Percentiles rank a stretch among this genome's conserved stretches.
phyloP scores from a whole-genome alignment of 2,797 vertebrate genomes.

The Knipowitschia caucasica region DNA sequence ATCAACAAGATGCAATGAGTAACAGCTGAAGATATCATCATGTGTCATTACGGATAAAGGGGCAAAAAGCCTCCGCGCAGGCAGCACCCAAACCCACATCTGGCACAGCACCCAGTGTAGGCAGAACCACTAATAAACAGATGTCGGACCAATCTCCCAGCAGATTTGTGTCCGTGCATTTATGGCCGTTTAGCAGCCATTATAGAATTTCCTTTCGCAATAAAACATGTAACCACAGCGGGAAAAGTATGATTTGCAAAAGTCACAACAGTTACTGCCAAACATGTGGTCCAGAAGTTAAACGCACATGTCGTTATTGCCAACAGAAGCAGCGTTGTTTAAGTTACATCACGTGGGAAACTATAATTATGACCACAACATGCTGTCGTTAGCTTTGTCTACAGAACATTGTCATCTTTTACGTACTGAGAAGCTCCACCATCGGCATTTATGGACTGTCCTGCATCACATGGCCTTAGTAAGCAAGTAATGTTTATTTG shows the following conservation, averaged over 20 bases:
- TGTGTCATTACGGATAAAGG: slow-evolving; percentile 30
- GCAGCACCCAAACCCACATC: slow-evolving; percentile 16
- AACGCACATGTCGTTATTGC: too few species aligned
- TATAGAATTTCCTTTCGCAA: not conserved
- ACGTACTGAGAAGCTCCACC: too few species aligned
- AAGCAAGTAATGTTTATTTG: too few species aligned
- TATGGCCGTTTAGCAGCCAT: not conserved
- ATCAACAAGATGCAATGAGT: slow-evolving; percentile 46
- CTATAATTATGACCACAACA: too few species aligned
- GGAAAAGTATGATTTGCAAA: not conserved
- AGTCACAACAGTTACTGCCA: too few species aligned
- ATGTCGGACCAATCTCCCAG: not conserved
- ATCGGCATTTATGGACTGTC: too few species aligned
- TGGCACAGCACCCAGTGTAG: not conserved
- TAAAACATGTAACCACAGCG: not conserved
- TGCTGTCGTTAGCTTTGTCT: too few species aligned
- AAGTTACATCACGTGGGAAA: too few species aligned
- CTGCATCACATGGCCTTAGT: too few species aligned
- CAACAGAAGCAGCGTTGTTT: too few species aligned
- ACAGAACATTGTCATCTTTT: too few species aligned
- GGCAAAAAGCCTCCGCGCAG: slow-evolving; percentile 25
- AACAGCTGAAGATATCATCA: slow-evolving; percentile 42
- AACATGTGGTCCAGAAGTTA: too few species aligned
- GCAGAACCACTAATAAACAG: slow-evolving; percentile 6
- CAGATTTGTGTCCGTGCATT: not conserved